Conservation (phyloP, 2,888 invertebrate species). For the Abrostola tripartita region DNA sequence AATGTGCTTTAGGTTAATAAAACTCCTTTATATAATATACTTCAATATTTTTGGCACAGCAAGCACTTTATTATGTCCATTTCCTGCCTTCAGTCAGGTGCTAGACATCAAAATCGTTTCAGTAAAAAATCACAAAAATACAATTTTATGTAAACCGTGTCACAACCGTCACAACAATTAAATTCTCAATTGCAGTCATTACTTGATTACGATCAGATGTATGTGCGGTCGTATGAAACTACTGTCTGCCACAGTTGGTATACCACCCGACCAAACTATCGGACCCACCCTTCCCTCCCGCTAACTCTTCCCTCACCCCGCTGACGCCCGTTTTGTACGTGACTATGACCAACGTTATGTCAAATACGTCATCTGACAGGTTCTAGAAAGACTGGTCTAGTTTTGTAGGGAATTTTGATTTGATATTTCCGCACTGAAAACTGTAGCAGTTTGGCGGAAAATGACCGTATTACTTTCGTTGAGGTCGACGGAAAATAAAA, state of each 20-base stretch:
- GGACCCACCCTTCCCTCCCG: neutral
- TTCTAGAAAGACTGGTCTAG: neutral
- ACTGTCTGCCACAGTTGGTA: constrained; percentile 12
- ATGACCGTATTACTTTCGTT: constrained; percentile 1
- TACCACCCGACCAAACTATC: constrained; percentile 4
- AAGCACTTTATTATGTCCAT: no score
- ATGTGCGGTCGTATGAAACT: constrained; percentile 47
- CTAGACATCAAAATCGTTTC: neutral
- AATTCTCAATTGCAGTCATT: constrained; percentile 62
- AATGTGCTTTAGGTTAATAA: no score
- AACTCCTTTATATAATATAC: no score
- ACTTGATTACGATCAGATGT: constrained; percentile 58
- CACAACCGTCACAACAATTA: constrained; percentile 58
- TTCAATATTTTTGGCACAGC: no score
- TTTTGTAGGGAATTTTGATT: constrained; percentile 25
- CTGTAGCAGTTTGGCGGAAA: constrained; percentile 6
- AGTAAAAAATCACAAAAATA: constrained; percentile 18
- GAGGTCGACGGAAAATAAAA: neutral
- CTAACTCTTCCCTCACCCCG: neutral
- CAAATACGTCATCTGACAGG: neutral
- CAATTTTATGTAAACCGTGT: constrained; percentile 57
- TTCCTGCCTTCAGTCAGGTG: no score
- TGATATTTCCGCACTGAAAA: constrained; percentile 48
- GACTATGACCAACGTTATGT: neutral
- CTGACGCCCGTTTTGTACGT: neutral